A percentile compares a stretch with the other conserved stretches of the same genome.
Evolutionary conservation across 2,888 invertebrate species (phyloP).

Genomic region (Apotomis betuletana): DNA sequence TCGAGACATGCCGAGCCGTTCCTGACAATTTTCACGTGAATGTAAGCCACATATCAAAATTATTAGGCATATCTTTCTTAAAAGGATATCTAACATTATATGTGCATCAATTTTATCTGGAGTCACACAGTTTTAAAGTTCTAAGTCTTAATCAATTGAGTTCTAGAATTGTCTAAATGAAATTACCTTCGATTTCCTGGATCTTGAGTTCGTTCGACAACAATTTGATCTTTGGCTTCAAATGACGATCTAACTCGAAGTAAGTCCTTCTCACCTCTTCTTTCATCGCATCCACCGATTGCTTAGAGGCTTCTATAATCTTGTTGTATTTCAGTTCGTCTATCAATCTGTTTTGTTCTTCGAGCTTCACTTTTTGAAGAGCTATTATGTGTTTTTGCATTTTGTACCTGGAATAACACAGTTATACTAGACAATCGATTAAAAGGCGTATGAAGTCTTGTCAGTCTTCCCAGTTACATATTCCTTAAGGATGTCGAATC

Average conservation of each 20-base stretch:
- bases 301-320: slow-evolving; percentile 85
- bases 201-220: slow-evolving; percentile 77
- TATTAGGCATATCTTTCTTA: no score
- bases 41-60: no score
- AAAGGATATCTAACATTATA: no score
- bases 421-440: no score
- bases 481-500: neutral
- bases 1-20: no score
- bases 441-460: no score
- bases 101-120: no score
- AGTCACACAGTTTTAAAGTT: no score
- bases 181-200: slow-evolving; percentile 72
- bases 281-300: slow-evolving; percentile 82
- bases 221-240: slow-evolving; percentile 83
- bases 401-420: slow-evolving; percentile 78
- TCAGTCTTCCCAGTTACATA: no score
- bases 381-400: slow-evolving; percentile 89
- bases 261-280: slow-evolving; percentile 83
- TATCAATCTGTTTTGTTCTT: slow-evolving; percentile 88
- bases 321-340: slow-evolving; percentile 88
- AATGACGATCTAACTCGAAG: slow-evolving; percentile 80
- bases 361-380: slow-evolving; percentile 87
- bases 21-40: no score
- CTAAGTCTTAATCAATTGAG: no score
- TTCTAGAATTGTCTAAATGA: neutral